A percentile compares a stretch with the other conserved stretches of the same genome.
phyloP scores from a whole-genome alignment of 2,113 vertebrate genomes.

The Tauraco erythrolophus region DNA sequence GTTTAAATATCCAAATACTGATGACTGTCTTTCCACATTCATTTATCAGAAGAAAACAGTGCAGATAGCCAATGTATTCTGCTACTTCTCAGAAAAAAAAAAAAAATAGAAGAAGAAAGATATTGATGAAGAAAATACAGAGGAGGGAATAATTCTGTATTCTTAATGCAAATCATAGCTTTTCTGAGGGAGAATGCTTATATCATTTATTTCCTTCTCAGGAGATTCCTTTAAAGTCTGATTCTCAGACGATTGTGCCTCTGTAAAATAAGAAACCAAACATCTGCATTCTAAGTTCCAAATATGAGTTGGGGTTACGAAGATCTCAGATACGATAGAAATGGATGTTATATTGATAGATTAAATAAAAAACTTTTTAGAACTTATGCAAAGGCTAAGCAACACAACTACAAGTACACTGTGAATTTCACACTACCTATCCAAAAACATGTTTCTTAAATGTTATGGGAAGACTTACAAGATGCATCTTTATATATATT shows the following conservation, averaged over 20 bases:
- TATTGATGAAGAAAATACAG: neutral
- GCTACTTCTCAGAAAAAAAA: neutral
- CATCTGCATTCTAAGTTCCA: neutral
- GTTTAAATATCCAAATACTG: neutral
- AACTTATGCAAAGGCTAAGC: neutral
- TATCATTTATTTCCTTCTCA: neutral
- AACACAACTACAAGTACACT: neutral
- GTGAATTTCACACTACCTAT: neutral
- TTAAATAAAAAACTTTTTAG: neutral
- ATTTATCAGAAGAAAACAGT: neutral
- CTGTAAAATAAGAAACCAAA: neutral
- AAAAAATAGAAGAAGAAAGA: too few relatives aligned
- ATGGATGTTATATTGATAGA: neutral
- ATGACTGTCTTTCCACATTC: neutral
- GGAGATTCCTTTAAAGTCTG: neutral
- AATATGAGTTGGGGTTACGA: accelerated
- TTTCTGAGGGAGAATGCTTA: neutral
- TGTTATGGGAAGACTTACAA: neutral
- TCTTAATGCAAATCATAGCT: neutral
- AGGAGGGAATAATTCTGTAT: neutral
- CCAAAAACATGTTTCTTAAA: neutral
- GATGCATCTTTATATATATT: neutral
- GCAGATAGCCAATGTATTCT: neutral
- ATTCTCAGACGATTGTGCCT: neutral
- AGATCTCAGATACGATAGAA: neutral